Evolutionary conservation across 2,113 vertebrate species (phyloP).

Genomic region (Ploceus nigricollis): DNA sequence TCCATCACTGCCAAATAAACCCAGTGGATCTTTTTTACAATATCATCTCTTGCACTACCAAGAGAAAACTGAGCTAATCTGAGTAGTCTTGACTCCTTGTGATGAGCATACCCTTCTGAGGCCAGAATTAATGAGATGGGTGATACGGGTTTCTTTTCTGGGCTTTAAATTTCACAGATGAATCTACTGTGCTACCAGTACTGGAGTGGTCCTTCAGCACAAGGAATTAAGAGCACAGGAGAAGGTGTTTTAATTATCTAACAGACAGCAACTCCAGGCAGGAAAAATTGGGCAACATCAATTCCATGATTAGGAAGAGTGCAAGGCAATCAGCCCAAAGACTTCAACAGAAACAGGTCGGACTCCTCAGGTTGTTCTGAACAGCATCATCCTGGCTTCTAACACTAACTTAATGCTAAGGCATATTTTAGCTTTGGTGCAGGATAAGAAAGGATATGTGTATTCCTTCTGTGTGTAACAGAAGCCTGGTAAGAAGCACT

Average conservation of each 20-base stretch:
- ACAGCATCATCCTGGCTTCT: neutral
- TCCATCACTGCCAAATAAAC: neutral
- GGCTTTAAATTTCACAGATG: neutral
- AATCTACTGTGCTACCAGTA: neutral
- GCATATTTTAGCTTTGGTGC: neutral
- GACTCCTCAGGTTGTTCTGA: neutral
- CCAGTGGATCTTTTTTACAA: neutral
- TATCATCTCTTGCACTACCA: neutral
- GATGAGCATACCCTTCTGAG: neutral
- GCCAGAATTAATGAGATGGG: constrained; percentile 29
- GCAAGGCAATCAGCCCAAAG: neutral
- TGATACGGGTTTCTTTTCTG: neutral
- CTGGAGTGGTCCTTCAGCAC: neutral
- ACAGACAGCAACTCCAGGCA: neutral
- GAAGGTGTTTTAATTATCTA: neutral
- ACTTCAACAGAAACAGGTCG: neutral
- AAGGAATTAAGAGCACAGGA: neutral
- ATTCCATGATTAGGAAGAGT: neutral
- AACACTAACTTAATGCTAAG: neutral
- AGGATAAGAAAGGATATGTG: neutral
- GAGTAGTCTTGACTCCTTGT: neutral
- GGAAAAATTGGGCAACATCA: neutral
- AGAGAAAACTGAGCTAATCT: constrained; percentile 32
- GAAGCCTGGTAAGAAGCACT: neutral
- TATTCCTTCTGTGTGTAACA: neutral